Evolutionary conservation across 2,888 invertebrate species (phyloP).

Genomic region (Colletes collaris): DNA sequence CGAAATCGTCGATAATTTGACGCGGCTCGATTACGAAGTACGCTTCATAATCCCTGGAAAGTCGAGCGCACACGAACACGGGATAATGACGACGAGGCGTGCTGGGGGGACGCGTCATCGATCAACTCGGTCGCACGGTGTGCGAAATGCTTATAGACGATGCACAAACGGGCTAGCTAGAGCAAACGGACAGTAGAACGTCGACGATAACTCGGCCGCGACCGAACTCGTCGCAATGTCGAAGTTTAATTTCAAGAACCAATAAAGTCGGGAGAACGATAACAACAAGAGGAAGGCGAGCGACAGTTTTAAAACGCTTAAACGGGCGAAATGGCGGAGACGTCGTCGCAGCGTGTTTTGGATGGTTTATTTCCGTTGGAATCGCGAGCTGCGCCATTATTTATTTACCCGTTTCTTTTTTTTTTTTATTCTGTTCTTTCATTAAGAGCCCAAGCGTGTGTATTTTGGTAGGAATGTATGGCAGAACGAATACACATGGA

Average conservation of each 20-base stretch:
- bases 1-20: conserved; percentile 27
- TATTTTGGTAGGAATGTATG: no score
- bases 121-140: conserved; percentile 32
- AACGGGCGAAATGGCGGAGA: not conserved
- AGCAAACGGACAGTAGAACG: conserved; percentile 8
- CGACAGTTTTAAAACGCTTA: conserved; percentile 25
- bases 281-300: conserved; percentile 17
- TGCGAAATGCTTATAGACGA: conserved; percentile 39
- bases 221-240: conserved; percentile 29
- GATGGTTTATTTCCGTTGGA: conserved; percentile 3
- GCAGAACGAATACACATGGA: no score
- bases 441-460: no score
- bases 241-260: conserved; percentile 50
- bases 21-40: conserved; percentile 38
- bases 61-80: conserved; percentile 17
- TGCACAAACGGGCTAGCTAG: conserved; percentile 24
- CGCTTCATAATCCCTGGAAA: conserved; percentile 38
- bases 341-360: no score
- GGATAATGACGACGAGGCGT: conserved; percentile 36
- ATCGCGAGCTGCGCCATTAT: conserved; percentile 1
- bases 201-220: conserved; percentile 33
- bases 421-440: no score
- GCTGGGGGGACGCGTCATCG: conserved; percentile 39
- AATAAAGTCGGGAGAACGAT: conserved; percentile 28
- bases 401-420: not conserved